Conservation (phyloP, 35 echinoderm and acorn worm species). For the Holothuria glaberrima region DNA sequence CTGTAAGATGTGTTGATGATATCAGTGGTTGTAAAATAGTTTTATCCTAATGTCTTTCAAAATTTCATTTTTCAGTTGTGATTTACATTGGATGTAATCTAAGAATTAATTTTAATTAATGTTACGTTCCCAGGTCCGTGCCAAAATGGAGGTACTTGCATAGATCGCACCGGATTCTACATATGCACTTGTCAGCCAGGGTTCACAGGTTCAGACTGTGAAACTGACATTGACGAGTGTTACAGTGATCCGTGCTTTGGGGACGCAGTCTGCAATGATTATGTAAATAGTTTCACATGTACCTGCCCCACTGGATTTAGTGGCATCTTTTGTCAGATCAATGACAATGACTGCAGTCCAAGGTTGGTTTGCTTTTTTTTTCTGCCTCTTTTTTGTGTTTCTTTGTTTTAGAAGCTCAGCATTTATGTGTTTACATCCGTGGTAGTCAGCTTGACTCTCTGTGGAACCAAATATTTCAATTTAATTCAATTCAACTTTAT, state of each 20-base stretch:
- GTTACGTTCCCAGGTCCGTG: not conserved
- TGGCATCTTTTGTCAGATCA: constrained; percentile 57
- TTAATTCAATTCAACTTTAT: no score
- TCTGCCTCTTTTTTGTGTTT: not conserved
- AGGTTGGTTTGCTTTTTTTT: not conserved
- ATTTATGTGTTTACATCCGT: no score
- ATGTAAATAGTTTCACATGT: constrained; percentile 51
- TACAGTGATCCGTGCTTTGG: constrained; percentile 29
- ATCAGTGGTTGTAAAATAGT: not conserved
- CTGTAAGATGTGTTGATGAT: not conserved
- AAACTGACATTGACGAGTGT: constrained; percentile 64
- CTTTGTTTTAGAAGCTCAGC: not conserved
- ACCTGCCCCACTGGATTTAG: constrained; percentile 5
- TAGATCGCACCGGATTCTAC: not conserved
- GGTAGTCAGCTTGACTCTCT: no score
- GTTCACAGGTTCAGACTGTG: constrained; percentile 31
- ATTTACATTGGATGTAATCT: no score
- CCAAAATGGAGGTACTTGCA: constrained; percentile 22
- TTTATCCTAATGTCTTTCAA: not conserved
- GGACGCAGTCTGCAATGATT: constrained; percentile 31
- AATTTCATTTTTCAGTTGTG: not conserved
- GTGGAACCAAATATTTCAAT: not conserved
- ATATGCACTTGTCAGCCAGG: constrained; percentile 6
- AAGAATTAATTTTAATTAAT: no score
- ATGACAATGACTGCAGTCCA: constrained; percentile 68